phyloP scores from a whole-genome alignment of 2,888 invertebrate genomes.

The Capitulum mitella region DNA sequence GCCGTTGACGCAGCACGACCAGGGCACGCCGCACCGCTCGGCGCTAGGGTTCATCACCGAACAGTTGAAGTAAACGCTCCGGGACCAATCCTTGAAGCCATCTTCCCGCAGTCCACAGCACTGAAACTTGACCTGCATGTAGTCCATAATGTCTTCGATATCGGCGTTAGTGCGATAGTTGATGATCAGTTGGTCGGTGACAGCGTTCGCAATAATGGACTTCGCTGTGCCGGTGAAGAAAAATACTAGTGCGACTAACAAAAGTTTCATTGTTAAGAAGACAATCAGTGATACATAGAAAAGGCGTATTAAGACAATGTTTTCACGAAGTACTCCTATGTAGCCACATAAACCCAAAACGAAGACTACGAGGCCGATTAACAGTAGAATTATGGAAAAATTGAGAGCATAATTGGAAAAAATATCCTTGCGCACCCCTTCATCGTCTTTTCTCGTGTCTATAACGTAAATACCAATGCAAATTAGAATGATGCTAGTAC shows the following conservation, averaged over 20 bases:
- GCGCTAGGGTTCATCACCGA: conserved; percentile 44
- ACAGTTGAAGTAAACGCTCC: conserved; percentile 93
- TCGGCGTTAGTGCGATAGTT: conserved; percentile 34
- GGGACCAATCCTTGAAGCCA: conserved; percentile 81
- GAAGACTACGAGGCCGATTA: background rate
- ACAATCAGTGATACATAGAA: conserved; percentile 29
- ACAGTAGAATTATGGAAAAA: background rate
- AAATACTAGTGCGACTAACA: conserved; percentile 33
- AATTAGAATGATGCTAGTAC: background rate
- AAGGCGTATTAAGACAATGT: background rate
- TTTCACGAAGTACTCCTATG: background rate
- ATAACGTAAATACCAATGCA: background rate
- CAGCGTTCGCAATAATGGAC: conserved; percentile 31
- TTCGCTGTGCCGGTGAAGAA: conserved; percentile 35
- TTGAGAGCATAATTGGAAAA: background rate
- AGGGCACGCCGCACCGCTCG: conserved; percentile 34
- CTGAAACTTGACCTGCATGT: conserved; percentile 28
- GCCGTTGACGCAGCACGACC: conserved; percentile 32
- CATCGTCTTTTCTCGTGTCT: background rate
- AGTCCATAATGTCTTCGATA: conserved; percentile 34
- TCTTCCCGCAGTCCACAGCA: conserved; percentile 35
- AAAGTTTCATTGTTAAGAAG: conserved; percentile 33
- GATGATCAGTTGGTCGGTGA: conserved; percentile 31
- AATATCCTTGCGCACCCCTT: background rate
- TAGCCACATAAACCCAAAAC: background rate